Percentiles rank a stretch among this genome's conserved stretches.
phyloP scores from a whole-genome alignment of 1,140 invertebrate genomes.

The Zophobas atratus region DNA sequence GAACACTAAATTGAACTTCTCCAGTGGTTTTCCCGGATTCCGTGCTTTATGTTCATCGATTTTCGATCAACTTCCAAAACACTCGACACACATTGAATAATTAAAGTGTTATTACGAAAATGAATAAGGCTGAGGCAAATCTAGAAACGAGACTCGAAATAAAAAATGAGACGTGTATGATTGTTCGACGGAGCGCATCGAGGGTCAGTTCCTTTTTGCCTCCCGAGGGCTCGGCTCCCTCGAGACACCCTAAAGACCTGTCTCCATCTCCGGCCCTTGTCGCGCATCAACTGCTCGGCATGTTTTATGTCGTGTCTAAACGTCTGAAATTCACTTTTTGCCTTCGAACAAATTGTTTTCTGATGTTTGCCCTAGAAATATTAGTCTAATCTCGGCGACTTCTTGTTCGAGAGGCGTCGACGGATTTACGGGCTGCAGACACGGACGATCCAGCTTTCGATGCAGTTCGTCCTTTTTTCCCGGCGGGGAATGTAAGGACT shows the following conservation, averaged over 20 bases:
- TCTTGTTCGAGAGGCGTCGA: not conserved
- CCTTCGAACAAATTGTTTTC: conserved; percentile 53
- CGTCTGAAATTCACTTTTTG: conserved; percentile 50
- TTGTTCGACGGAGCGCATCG: no score
- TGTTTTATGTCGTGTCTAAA: conserved; percentile 43
- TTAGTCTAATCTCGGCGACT: conserved; percentile 40
- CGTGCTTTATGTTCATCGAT: conserved; percentile 1
- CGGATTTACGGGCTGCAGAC: conserved; percentile 14
- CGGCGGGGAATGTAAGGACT: not conserved
- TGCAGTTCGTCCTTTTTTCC: not conserved
- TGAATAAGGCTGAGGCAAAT: conserved; percentile 6
- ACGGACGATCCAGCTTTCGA: conserved; percentile 1
- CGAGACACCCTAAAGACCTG: conserved; percentile 9
- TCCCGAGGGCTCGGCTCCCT: not conserved
- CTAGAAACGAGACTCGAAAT: no score
- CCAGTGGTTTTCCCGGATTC: conserved; percentile 16
- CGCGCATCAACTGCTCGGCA: conserved; percentile 23
- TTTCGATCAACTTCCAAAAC: conserved; percentile 14
- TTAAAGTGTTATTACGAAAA: not conserved
- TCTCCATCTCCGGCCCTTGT: not conserved
- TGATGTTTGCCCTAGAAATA: conserved; percentile 51
- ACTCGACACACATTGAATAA: conserved; percentile 1
- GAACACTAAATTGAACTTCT: not conserved
- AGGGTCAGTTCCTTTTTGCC: not conserved
- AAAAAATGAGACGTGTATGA: no score